Evolutionary conservation across 2,888 invertebrate species (phyloP).

Genomic region (Zygogramma bicolorata): DNA sequence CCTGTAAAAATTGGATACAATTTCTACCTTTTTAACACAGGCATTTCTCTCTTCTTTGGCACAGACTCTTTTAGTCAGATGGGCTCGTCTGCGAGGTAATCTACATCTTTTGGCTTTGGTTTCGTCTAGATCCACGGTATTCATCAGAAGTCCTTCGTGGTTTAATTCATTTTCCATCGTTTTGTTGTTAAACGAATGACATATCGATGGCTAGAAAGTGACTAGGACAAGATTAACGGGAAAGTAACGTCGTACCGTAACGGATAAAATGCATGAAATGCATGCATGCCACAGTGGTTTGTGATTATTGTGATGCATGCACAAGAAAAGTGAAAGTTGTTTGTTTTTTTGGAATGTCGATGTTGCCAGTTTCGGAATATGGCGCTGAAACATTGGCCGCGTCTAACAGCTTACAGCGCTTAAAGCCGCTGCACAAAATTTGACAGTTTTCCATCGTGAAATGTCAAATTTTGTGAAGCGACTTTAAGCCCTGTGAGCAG

Average conservation of each 20-base stretch:
- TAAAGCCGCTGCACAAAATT: no score
- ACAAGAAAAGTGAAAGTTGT: no score
- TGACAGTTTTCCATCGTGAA: no score
- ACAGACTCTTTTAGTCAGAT: conserved; percentile 64
- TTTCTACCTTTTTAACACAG: conserved; percentile 63
- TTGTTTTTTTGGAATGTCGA: no score
- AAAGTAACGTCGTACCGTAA: background rate
- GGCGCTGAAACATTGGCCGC: no score
- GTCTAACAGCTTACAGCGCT: no score
- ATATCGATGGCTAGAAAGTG: background rate
- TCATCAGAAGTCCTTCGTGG: background rate
- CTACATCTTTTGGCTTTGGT: conserved; percentile 53
- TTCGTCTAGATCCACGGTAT: conserved; percentile 36
- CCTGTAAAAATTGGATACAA: background rate
- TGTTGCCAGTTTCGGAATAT: no score
- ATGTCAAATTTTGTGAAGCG: no score
- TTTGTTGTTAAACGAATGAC: conserved; percentile 12
- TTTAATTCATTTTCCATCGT: conserved; percentile 17
- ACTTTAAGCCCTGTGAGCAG: no score
- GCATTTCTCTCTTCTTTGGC: conserved; percentile 67
- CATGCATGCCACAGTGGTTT: background rate
- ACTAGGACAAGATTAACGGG: background rate
- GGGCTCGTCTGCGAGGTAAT: conserved; percentile 60
- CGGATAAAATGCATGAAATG: background rate
- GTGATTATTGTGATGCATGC: no score